These are phyloP conservation scores for Triops longicaudatus DNA, from an alignment of 1,140 invertebrate species.

Conservation along the genomic window DNA sequence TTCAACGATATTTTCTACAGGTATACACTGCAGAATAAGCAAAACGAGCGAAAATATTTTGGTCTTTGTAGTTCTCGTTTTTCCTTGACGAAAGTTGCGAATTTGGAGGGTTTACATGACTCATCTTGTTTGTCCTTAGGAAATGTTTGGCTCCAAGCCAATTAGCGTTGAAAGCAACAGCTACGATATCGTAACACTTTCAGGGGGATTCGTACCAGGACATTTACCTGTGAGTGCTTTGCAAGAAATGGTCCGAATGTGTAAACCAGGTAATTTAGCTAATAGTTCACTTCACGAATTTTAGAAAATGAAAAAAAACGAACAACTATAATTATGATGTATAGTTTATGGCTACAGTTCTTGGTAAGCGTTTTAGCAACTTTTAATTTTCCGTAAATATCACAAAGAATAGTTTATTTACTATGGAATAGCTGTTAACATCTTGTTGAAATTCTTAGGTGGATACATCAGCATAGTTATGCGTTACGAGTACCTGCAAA, in stretches of 20 bases:
- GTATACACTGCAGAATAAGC: too few relatives aligned
- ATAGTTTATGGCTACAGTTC: too few relatives aligned
- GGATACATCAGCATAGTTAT: conserved; percentile 41
- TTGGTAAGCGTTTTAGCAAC: too few relatives aligned
- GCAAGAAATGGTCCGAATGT: conserved; percentile 40
- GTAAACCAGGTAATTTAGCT: conserved; percentile 38
- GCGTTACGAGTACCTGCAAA: conserved; percentile 40
- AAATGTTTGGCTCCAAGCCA: background rate
- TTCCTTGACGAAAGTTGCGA: background rate
- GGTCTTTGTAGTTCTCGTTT: background rate
- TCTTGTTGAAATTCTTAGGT: conserved; percentile 32
- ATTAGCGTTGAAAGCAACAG: background rate
- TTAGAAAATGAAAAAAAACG: too few relatives aligned
- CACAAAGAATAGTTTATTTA: background rate
- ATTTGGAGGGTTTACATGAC: background rate
- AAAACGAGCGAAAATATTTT: too few relatives aligned
- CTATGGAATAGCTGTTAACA: background rate
- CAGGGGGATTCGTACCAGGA: conserved; percentile 42
- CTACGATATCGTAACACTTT: conserved; percentile 18
- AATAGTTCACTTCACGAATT: too few relatives aligned
- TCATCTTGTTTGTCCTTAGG: background rate
- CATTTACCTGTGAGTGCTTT: conserved; percentile 41
- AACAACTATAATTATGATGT: too few relatives aligned
- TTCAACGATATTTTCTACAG: too few relatives aligned
- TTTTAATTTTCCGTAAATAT: too few relatives aligned